These are phyloP conservation scores for Dinocampus coccinellae DNA, from an alignment of 2,888 invertebrate genomes.

Conservation along the genomic window DNA sequence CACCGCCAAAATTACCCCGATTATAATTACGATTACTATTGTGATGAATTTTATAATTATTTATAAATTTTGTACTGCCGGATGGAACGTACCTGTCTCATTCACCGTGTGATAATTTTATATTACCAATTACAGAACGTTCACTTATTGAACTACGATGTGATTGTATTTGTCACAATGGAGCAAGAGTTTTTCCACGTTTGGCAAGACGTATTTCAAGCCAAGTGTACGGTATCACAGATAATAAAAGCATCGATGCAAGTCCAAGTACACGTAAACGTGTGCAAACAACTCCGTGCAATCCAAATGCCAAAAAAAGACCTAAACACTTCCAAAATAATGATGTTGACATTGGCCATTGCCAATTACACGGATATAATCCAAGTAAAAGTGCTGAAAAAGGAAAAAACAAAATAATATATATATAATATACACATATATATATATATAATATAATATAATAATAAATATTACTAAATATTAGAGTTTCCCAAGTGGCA, in stretches of 20 bases:
- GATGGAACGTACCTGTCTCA: conserved; percentile 65
- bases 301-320: conserved; percentile 73
- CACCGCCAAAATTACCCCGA: conserved; percentile 38
- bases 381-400: conserved; percentile 63
- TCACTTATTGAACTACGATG: conserved; percentile 38
- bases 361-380: conserved; percentile 67
- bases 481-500: conserved; percentile 84
- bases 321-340: conserved; percentile 73
- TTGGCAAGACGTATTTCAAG: conserved; percentile 70
- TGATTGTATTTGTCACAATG: conserved; percentile 67
- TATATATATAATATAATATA: not conserved
- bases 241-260: conserved; percentile 70
- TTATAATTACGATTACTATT: conserved; percentile 6
- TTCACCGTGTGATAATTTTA: conserved; percentile 55
- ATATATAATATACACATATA: not conserved
- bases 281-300: conserved; percentile 74
- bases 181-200: conserved; percentile 70
- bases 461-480: conserved; percentile 61
- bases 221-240: conserved; percentile 72
- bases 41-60: not conserved
- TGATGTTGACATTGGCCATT: conserved; percentile 68
- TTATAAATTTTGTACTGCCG: conserved; percentile 40
- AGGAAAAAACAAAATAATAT: not conserved
- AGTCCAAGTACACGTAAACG: conserved; percentile 70
- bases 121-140: conserved; percentile 39